Evolutionary conservation across 2,113 vertebrate genomes (phyloP).

Genomic region (Daphoenositta chrysoptera): DNA sequence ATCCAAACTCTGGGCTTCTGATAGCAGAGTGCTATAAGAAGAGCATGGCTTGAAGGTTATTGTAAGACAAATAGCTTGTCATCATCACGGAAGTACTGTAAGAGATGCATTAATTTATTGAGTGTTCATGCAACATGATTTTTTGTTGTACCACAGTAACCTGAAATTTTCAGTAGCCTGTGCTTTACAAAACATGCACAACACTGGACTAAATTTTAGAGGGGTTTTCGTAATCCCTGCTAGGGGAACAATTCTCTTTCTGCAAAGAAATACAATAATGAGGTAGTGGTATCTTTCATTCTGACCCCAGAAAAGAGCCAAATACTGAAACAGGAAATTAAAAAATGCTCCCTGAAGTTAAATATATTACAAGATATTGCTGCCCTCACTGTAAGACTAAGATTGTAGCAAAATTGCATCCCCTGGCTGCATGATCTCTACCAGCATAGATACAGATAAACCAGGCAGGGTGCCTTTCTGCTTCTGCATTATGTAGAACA

Average conservation of each 20-base stretch:
- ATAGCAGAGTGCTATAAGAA: not conserved
- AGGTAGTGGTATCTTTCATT: not conserved
- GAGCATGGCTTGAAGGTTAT: not conserved
- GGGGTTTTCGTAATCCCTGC: not conserved
- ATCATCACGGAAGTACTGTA: not conserved
- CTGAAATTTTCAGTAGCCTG: not conserved
- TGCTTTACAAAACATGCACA: not conserved
- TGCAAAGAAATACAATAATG: not conserved
- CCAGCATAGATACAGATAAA: not conserved
- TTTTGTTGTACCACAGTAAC: not conserved
- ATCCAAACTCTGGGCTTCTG: not conserved
- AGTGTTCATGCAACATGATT: not conserved
- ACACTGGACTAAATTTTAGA: not conserved
- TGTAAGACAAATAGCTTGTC: not conserved
- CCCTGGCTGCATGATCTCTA: not conserved
- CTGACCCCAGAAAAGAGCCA: not conserved
- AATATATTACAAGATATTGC: not conserved
- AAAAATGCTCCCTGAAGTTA: not conserved
- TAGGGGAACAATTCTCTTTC: not conserved
- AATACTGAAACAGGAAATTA: conserved; percentile 20
- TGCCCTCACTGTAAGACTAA: not conserved
- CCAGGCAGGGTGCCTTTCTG: not conserved
- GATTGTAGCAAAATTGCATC: not conserved
- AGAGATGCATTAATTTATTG: not conserved
- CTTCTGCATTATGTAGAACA: not conserved